Evolutionary conservation across 2,113 vertebrate species (phyloP).

Genomic region (Eptesicus fuscus): DNA sequence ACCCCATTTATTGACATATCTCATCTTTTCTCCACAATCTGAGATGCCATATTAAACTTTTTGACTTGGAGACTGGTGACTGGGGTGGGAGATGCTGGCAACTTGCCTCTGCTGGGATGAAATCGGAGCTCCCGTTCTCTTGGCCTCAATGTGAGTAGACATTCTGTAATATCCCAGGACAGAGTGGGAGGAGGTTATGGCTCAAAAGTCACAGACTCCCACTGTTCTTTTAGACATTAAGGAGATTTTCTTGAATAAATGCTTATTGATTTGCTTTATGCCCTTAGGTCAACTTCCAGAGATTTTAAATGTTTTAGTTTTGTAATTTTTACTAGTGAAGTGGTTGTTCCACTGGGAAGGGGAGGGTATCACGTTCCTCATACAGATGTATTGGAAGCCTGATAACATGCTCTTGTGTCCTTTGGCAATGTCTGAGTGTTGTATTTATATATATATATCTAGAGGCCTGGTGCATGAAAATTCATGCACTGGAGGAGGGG

Average conservation of each 20-base stretch:
- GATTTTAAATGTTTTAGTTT: not conserved
- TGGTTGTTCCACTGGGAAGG: not conserved
- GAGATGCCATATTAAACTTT: not conserved
- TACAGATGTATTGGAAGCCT: not conserved
- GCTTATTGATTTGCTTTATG: conserved; percentile 3
- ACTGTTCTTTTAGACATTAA: not conserved
- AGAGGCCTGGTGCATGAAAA: too few relatives aligned
- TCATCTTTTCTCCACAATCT: not conserved
- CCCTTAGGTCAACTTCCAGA: not conserved
- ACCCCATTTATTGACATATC: not conserved
- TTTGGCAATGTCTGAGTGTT: not conserved
- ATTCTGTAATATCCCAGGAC: not conserved
- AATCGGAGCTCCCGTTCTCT: not conserved
- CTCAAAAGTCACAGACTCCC: not conserved
- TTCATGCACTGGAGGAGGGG: too few relatives aligned
- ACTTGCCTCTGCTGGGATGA: not conserved
- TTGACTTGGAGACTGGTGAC: not conserved
- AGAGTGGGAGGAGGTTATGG: not conserved
- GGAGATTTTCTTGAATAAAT: conserved; percentile 30
- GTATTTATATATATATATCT: not conserved
- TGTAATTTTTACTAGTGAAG: not conserved
- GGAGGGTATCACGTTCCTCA: not conserved
- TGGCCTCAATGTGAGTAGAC: not conserved
- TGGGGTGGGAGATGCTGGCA: not conserved
- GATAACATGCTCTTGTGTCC: not conserved